phyloP scores from a whole-genome alignment of 2,888 invertebrate genomes.

The Drosophila longiperda region DNA sequence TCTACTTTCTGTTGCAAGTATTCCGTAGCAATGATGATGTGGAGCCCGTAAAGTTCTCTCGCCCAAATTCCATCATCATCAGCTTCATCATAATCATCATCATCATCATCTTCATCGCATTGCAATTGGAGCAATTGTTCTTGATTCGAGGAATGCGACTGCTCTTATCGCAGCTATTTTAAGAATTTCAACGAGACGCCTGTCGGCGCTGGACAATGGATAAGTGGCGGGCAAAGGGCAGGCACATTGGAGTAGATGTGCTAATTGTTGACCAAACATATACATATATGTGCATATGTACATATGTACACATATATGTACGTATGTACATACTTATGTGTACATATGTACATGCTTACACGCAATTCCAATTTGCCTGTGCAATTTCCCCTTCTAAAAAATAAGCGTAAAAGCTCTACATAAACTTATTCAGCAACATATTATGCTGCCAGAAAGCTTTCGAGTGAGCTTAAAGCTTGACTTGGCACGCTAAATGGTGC shows the following conservation, averaged over 20 bases:
- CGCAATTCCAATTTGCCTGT: background rate
- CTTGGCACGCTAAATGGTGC: background rate
- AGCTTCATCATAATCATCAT: background rate
- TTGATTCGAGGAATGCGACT: slow-evolving; percentile 13
- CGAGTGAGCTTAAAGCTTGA: slow-evolving; percentile 8
- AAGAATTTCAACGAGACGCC: slow-evolving; percentile 16
- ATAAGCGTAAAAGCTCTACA: background rate
- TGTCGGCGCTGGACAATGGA: slow-evolving; percentile 1
- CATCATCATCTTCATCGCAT: background rate
- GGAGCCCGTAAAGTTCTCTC: slow-evolving; percentile 19
- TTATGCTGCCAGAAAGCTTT: background rate
- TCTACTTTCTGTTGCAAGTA: slow-evolving; percentile 48
- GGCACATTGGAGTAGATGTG: background rate
- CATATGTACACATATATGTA: background rate
- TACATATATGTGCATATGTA: background rate
- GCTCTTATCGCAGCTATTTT: slow-evolving; percentile 15
- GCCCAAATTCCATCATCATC: background rate
- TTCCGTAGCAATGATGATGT: slow-evolving; percentile 21
- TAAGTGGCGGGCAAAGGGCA: background rate
- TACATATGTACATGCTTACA: background rate
- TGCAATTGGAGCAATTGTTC: slow-evolving; percentile 12
- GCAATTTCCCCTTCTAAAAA: slow-evolving; percentile 48
- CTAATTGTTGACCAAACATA: background rate
- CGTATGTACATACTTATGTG: background rate
- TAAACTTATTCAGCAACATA: slow-evolving; percentile 58